Base-by-base conservation (phyloP, 2,888 invertebrate genomes). In the Flexamia atlantica region DNA sequence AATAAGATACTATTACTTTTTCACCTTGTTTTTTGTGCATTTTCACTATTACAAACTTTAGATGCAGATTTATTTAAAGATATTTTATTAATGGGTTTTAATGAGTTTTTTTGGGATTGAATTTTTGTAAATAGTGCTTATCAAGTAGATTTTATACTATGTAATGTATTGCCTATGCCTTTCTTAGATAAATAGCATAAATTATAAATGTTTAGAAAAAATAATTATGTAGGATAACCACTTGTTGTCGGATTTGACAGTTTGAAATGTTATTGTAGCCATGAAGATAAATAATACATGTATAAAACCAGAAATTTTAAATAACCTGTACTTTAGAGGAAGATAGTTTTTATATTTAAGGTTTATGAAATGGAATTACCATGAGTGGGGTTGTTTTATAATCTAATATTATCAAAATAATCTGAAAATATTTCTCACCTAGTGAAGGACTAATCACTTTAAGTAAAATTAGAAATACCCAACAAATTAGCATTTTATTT, bases 151-250 rank as follows among this genome's bases (percentile, higher is more conserved):
- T 64, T 64, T 64, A 64, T 64, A 64, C 64, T 30, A 28, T 57
- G 57, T 30, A 64, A 64, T 64, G 57, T 57, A 64, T 64, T 30
- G 64, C 64, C 64, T 64, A 28, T 64, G 64, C 64, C 64, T 64
- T 64, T 64, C 64, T 64, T 64, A 64, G 64, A 64, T 53, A 53
- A 28, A 30, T 28, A 28, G 30, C 17, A 4, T 64, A 28, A 28
- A 30, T 64, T 17, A 28, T 64, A 2, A 64, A 30, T 64, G 64
- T 64, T 64, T 64, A 64, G 64, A 64, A 12, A 64, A 30, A 64
- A 30, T 5, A 28, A 30, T 64, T 2, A 57, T 23, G 20, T 23
- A 23, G 23, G 57, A 57, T 57, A 23, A 57, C 57, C 20, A 3
- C 23, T 57, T 57, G 23, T 46, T n/a, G 17, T 46, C 9, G 57